Conservation (phyloP, 2,888 invertebrate genomes). For the Sericinus montela region DNA sequence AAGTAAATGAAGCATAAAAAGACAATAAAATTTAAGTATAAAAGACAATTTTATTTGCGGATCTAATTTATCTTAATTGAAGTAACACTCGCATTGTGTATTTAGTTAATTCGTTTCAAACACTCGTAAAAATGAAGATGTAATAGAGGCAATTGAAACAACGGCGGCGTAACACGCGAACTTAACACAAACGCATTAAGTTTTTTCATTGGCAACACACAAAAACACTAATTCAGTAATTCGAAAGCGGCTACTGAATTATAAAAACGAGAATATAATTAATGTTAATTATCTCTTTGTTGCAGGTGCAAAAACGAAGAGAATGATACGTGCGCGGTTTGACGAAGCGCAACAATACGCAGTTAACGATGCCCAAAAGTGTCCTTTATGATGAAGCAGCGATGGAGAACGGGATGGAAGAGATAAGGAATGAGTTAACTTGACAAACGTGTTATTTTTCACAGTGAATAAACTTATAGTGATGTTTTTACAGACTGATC, state of each 20-base stretch:
- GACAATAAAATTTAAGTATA: neutral
- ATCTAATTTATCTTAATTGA: constrained; percentile 14
- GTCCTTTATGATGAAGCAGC: constrained; percentile 41
- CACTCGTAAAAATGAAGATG: constrained; percentile 52
- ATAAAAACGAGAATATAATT: constrained; percentile 32
- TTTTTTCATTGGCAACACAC: constrained; percentile 35
- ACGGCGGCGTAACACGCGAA: constrained; percentile 43
- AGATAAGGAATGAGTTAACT: constrained; percentile 61
- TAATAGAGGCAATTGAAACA: constrained; percentile 51
- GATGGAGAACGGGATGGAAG: constrained; percentile 47
- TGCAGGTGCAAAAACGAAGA: constrained; percentile 50
- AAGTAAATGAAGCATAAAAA: neutral
- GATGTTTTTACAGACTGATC: constrained; percentile 23
- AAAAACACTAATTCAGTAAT: constrained; percentile 39
- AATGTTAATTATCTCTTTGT: constrained; percentile 49
- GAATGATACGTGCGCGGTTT: constrained; percentile 32
- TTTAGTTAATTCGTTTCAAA: constrained; percentile 31
- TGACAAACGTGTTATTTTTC: constrained; percentile 38
- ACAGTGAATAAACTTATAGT: constrained; percentile 9
- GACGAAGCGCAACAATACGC: constrained; percentile 19
- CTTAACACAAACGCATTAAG: constrained; percentile 42
- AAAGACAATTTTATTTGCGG: constrained; percentile 12
- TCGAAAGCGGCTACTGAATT: constrained; percentile 44
- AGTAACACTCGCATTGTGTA: constrained; percentile 16
- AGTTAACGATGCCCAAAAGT: constrained; percentile 36